Base-by-base conservation (phyloP, 2,113 vertebrate species). In the Scytalopus superciliaris region DNA sequence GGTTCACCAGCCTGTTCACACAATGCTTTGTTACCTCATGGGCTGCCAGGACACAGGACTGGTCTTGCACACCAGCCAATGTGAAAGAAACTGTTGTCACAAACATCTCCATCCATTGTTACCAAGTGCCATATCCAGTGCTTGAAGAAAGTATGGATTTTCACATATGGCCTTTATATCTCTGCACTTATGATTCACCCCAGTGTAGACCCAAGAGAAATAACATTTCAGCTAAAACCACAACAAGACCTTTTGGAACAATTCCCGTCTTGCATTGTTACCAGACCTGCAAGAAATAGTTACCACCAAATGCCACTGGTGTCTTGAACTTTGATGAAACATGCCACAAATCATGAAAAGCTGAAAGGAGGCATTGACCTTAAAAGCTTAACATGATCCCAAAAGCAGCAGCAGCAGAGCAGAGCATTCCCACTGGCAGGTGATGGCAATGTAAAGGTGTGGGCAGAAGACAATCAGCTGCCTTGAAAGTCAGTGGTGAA, bases 241-340 rank as follows among this genome's bases (percentile, higher is more conserved):
- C 12, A 47, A 8, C 4, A 59, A 3, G 3, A 23, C 7, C 16
- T 42, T 42, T 16, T 55, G 76, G 28, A 17, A 69, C 6, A 42
- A 21, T 28, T 37, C 19, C 28, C 2, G 1, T 4, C 35, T 21
- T 1, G 2, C 35, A 18, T 5, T 0, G 0, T 9, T n/a, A 30
- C 18, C 10, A 44, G 14, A 31, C 6, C 17, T 30, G 12, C 39
- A 79, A 59, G 52, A 57, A 53, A 23, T 10, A 5, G 1, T 35
- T 67, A 57, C 5, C 22, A 8, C 9, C 37, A 62, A 44, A 70
- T 27, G 16, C n/a, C 53, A 13, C 3, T 0, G 0, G 6, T 8
- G 17, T 11, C 23, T 12, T 5, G 15, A 73, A 50, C 14, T 0
- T 2, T 30, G 22, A 53, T 53, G 33, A 67, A 76, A 57, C 2